Base-by-base conservation (phyloP, 2,888 invertebrate genomes). In the Geotrupes spiniger region DNA sequence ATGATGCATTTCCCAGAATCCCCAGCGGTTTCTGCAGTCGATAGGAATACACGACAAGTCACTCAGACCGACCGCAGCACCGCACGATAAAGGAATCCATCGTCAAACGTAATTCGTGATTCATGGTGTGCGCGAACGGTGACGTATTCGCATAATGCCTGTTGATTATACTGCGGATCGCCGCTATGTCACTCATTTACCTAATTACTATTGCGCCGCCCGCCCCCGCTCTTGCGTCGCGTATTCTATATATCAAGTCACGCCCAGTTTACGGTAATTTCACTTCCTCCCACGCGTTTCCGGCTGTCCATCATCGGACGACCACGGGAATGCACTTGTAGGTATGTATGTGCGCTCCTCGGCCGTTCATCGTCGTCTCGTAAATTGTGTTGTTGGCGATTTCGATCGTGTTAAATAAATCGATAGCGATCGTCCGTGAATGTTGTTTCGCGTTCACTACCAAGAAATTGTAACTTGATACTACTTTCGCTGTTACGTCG, bases 261-360 rank as follows among this genome's bases (percentile, higher is more conserved):
- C 58, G 54, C 58, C 57, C 51, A 52, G 51, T 42, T 56, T 57
- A 58, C 57, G 54, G 58, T 60, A 60, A 61, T 61, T 57, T 53
- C 45, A 57, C 59, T 61, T 61, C 61, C 61, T 57, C 59, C 59
- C 59, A 61, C 61, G 55, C 54, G 56, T 45, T 57, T 58, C 59
- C 58, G 56, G 53, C 51, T 49, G 53, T 56, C 57, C 49, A 42
- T 52, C 53, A 52, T 27, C 27, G 37, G 39, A 26, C 29, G 33
- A 14, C 48, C 36, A 40, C 48, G 49, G 45, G 49, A 47, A 46
- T 54, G 37, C 57, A 57, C 53, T 54, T 51, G 52, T 44, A 46
- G 41, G 29, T 15, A n/a, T n/a, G n/a, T n/a, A n/a, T 25, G 14
- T 37, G 26, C 17, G 44, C 44, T 12, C 12, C 25, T 33, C 4